Percentiles rank a stretch among this genome's conserved stretches.
These are phyloP conservation scores for Drosophila nebulosa DNA, from an alignment of 1,140 invertebrate genomes.

Conservation along the genomic window DNA sequence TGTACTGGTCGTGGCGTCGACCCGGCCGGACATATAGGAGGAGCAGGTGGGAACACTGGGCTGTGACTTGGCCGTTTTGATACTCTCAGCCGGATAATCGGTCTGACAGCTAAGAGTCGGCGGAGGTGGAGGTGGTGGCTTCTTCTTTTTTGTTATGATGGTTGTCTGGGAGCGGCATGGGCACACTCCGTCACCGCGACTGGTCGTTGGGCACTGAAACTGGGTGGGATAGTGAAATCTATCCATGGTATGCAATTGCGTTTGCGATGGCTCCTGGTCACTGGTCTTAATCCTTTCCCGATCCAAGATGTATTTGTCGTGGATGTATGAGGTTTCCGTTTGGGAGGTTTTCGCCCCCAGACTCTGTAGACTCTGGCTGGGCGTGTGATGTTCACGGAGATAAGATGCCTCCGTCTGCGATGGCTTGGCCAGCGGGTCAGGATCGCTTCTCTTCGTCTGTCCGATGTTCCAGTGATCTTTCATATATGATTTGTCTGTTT, in stretches of 20 bases:
- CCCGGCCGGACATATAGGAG: not conserved
- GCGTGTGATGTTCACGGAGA: slow-evolving; percentile 7
- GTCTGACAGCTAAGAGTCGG: not conserved
- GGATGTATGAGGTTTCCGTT: not conserved
- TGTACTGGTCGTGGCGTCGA: not conserved
- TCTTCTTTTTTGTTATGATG: not conserved
- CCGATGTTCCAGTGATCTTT: slow-evolving; percentile 11
- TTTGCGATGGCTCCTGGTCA: slow-evolving; percentile 5
- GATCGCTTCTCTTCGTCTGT: not conserved
- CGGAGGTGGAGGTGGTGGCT: not conserved
- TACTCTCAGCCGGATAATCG: not conserved
- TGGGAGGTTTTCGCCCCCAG: not conserved
- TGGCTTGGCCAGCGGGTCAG: slow-evolving; percentile 7
- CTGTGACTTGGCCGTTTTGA: not conserved
- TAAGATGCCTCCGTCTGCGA: slow-evolving; percentile 48
- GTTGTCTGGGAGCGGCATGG: not conserved
- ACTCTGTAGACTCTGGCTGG: not conserved
- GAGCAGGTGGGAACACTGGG: not conserved
- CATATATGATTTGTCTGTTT: slow-evolving; percentile 51
- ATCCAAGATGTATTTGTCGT: slow-evolving; percentile 3
- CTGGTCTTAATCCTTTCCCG: not conserved
- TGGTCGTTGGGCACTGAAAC: not conserved
- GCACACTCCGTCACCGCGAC: not conserved
- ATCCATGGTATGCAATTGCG: not conserved
- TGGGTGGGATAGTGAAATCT: slow-evolving; percentile 32